These are phyloP conservation scores for Mythimna lalbum DNA, from an alignment of 2,888 invertebrate genomes.

Conservation along the genomic window DNA sequence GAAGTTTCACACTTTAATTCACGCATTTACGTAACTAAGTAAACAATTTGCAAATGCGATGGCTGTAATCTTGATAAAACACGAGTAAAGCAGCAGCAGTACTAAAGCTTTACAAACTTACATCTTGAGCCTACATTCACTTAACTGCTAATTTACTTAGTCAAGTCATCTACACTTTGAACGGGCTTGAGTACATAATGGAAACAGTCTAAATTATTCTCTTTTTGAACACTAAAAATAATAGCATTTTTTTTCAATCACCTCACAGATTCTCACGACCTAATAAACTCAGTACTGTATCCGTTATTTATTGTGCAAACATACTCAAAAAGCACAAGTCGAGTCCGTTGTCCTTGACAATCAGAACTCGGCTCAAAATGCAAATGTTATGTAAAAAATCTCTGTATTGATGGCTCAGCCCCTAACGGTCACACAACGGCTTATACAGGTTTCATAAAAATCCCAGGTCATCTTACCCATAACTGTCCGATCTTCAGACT, in stretches of 20 bases:
- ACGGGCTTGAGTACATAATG: background rate
- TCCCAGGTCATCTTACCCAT: constrained; percentile 68
- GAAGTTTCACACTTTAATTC: constrained; percentile 12
- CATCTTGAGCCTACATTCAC: background rate
- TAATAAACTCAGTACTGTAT: constrained; percentile 3
- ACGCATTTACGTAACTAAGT: constrained; percentile 3
- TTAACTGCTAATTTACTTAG: constrained; percentile 2
- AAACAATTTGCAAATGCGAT: constrained; percentile 20
- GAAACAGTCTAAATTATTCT: background rate
- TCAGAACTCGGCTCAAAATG: constrained; percentile 48
- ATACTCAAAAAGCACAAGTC: constrained; percentile 16
- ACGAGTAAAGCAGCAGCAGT: constrained; percentile 3
- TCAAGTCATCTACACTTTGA: background rate
- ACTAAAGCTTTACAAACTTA: constrained; percentile 10
- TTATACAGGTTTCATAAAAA: constrained; percentile 69
- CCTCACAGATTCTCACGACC: constrained; percentile 7
- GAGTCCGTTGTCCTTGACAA: constrained; percentile 51
- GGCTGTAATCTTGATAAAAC: constrained; percentile 29
- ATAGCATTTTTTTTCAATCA: background rate
- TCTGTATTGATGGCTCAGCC: constrained; percentile 64
- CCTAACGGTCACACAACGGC: constrained; percentile 75
- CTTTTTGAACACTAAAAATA: background rate
- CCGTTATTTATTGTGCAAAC: constrained; percentile 16
- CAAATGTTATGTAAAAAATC: constrained; percentile 69
- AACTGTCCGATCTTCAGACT: constrained; percentile 34